Evolutionary conservation across 2,888 invertebrate genomes (phyloP), one percentile per base, ranked within the genome.

Genomic region (Eristalis arbustorum): DNA sequence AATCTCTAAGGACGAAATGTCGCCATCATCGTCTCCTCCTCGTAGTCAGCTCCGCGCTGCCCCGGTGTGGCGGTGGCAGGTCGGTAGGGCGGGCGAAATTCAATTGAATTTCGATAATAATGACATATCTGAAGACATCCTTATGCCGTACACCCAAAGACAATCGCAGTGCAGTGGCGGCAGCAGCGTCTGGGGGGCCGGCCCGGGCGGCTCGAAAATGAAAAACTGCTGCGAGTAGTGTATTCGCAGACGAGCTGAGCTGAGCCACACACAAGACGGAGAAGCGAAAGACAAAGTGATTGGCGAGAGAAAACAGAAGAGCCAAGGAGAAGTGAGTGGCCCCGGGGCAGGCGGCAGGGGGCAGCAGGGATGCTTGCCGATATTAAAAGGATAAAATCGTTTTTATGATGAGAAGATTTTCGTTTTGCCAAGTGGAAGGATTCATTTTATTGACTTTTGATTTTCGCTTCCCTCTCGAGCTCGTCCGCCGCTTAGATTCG

Each of bases 51-150:
- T 62, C 66, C 37, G 13, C 56, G 59, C 23, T 28, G 23, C 25
- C 59, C 3, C 14, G 11, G 59, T 23, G 18, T 13, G n/a, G 14
- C 4, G 49, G n/a, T n/a, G n/a, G n/a, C n/a, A n/a, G n/a, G n/a
- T n/a, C 6, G n/a, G 49, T 18, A 66, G 61, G 28, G 64, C 37
- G 25, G 59, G 25, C 23, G 74, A 64, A 8, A 72, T 87, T 87
- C 87, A 87, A 87, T 88, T 88, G 88, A 88, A 88, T 88, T 88
- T 88, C 88, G 88, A 88, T 88, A 88, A 84, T 84, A 88, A 88
- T 88, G 88, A 84, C 88, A 88, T 84, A 88, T 88, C 88, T 88
- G 79, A 88, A 88, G 88, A 84, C 84, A 88, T 88, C 88, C 88
- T 84, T 88, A 88, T 87, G 83, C 87, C 75, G 57, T 83, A 79